phyloP scores from a whole-genome alignment of 2,888 invertebrate genomes.

The Meloe dianella region DNA sequence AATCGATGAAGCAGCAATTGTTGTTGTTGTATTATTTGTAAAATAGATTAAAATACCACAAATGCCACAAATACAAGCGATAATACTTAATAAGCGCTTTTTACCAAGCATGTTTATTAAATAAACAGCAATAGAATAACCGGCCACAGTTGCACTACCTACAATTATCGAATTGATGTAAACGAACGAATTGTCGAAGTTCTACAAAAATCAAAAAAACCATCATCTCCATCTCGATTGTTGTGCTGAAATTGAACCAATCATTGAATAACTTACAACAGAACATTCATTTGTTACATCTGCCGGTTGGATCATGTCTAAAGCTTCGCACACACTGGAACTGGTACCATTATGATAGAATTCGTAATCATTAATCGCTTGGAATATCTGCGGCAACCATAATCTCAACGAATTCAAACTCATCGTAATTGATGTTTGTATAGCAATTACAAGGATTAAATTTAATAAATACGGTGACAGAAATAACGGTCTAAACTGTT shows the following conservation, averaged over 20 bases:
- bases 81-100: slow-evolving; percentile 63
- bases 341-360: slow-evolving; percentile 40
- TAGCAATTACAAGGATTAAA: slow-evolving; percentile 66
- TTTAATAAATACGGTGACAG: slow-evolving; percentile 65
- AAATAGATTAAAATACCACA: slow-evolving; percentile 65
- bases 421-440: slow-evolving; percentile 69
- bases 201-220: slow-evolving; percentile 39
- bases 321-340: slow-evolving; percentile 58
- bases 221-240: neutral
- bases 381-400: slow-evolving; percentile 86
- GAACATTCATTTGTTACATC: slow-evolving; percentile 47
- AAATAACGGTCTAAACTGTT: slow-evolving; percentile 71
- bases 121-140: slow-evolving; percentile 68
- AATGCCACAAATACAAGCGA: slow-evolving; percentile 56
- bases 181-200: slow-evolving; percentile 56
- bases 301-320: slow-evolving; percentile 58
- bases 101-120: slow-evolving; percentile 63
- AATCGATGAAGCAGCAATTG: slow-evolving; percentile 64
- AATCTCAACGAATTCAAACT: slow-evolving; percentile 78
- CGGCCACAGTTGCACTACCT: slow-evolving; percentile 66
- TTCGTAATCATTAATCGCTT: slow-evolving; percentile 64
- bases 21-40: slow-evolving; percentile 62
- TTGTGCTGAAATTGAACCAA: too few relatives aligned
- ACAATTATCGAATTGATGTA: slow-evolving; percentile 75
- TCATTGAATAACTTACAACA: slow-evolving; percentile 56